These are phyloP conservation scores for Onchidella celtica DNA, from an alignment of 2,888 invertebrate species.

Conservation along the genomic window DNA sequence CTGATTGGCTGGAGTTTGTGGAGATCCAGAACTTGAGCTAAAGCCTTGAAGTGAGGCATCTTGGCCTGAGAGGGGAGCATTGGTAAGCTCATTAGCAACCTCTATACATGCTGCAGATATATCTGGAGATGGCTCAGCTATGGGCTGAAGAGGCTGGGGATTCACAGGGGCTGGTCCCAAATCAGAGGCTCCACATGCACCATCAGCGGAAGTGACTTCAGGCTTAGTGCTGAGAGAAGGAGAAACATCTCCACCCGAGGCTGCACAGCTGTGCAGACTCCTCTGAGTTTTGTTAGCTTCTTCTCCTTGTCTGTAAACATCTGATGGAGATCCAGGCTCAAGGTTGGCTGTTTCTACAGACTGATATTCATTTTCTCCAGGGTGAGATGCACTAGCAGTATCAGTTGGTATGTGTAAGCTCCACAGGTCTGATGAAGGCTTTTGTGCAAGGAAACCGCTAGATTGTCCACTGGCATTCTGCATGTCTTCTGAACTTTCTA, in stretches of 20 bases:
- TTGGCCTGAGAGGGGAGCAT: not conserved
- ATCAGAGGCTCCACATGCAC: slow-evolving; percentile 31
- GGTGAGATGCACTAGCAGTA: slow-evolving; percentile 26
- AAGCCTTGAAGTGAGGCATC: not conserved
- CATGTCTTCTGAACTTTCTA: not conserved
- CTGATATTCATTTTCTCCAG: not conserved
- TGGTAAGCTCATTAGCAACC: not conserved
- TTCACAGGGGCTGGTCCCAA: not conserved
- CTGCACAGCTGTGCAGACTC: slow-evolving; percentile 31
- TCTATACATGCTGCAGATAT: slow-evolving; percentile 15
- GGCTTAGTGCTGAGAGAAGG: not conserved
- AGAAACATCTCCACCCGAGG: not conserved
- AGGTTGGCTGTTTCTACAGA: not conserved
- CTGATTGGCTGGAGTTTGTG: not conserved
- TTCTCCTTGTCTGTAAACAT: not conserved
- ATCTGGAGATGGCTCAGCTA: slow-evolving; percentile 11
- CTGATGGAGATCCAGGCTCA: not conserved
- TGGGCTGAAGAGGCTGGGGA: not conserved
- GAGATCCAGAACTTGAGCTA: not conserved
- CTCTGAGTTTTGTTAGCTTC: not conserved
- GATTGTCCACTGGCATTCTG: slow-evolving; percentile 13
- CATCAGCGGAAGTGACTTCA: slow-evolving; percentile 1
- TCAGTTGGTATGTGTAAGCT: slow-evolving; percentile 47
- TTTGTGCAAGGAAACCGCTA: not conserved
- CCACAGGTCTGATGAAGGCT: slow-evolving; percentile 30